Evolutionary conservation across 1,140 invertebrate genomes (phyloP).

Genomic region (Drosophila quadrilineata): DNA sequence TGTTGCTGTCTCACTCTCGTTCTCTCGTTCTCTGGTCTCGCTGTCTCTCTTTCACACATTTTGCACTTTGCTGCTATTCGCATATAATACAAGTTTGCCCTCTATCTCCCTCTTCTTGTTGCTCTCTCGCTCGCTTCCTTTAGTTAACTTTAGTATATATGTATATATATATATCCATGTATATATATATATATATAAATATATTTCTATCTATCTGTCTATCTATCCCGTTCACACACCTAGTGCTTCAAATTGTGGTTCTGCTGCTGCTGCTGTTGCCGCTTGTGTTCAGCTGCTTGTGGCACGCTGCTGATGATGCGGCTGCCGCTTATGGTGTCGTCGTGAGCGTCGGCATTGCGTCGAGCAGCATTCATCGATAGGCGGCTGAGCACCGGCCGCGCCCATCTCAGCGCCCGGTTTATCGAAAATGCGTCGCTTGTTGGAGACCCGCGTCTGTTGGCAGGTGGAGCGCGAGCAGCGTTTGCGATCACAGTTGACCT

Average conservation of each 20-base stretch:
- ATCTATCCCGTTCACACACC: background rate
- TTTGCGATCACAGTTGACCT: slow-evolving; percentile 89
- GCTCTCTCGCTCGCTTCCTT: slow-evolving; percentile 4
- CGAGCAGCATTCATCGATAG: slow-evolving; percentile 83
- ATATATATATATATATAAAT: background rate
- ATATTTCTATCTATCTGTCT: background rate
- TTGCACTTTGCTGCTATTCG: background rate
- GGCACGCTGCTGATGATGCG: slow-evolving; percentile 49
- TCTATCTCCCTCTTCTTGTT: too few species aligned
- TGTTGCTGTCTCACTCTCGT: slow-evolving; percentile 14
- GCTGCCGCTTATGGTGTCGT: slow-evolving; percentile 81
- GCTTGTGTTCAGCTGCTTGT: slow-evolving; percentile 54
- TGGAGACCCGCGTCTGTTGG: slow-evolving; percentile 81
- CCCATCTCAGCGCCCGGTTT: slow-evolving; percentile 55
- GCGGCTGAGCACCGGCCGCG: slow-evolving; percentile 26
- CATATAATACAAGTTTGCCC: slow-evolving; percentile 3
- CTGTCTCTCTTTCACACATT: background rate
- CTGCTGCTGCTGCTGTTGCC: slow-evolving; percentile 41
- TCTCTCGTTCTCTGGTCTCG: background rate
- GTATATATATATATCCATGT: background rate
- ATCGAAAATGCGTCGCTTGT: slow-evolving; percentile 77
- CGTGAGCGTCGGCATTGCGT: slow-evolving; percentile 82
- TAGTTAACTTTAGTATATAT: slow-evolving; percentile 16
- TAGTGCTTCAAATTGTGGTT: slow-evolving; percentile 21
- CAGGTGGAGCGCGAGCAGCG: slow-evolving; percentile 89